phyloP scores from a whole-genome alignment of 2,888 invertebrate genomes.

The Xanthorhoe designata region DNA sequence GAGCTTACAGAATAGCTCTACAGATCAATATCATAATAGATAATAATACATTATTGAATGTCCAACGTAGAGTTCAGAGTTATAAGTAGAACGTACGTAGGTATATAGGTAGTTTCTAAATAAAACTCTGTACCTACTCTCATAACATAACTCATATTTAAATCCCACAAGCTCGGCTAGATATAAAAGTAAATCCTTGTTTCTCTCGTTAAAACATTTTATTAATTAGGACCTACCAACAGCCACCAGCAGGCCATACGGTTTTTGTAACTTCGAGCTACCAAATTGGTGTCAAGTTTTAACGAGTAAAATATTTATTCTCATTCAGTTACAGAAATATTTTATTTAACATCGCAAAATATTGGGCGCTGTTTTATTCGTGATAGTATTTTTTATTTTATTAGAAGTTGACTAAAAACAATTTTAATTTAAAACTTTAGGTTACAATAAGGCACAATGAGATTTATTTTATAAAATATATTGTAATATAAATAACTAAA shows the following conservation, averaged over 20 bases:
- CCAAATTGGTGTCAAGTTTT: conserved; percentile 15
- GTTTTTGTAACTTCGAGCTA: neutral
- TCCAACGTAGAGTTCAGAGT: too few species aligned
- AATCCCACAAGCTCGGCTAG: conserved; percentile 1
- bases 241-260: neutral
- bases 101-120: neutral
- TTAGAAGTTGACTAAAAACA: too few species aligned
- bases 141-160: neutral
- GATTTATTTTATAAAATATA: too few species aligned
- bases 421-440: too few species aligned
- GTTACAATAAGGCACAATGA: too few species aligned
- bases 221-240: conserved; percentile 8
- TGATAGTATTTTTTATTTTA: too few species aligned
- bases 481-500: too few species aligned
- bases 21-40: too few species aligned
- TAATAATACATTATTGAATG: too few species aligned
- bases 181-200: conserved; percentile 12
- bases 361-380: too few species aligned
- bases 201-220: conserved; percentile 14
- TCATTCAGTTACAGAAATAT: neutral
- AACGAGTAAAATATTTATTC: neutral
- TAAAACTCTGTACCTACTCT: neutral
- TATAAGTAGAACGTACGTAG: too few species aligned
- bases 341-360: neutral
- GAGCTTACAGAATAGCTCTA: too few species aligned